Evolutionary conservation across 2,797 vertebrate genomes (phyloP).

Genomic region (Columba guinea): DNA sequence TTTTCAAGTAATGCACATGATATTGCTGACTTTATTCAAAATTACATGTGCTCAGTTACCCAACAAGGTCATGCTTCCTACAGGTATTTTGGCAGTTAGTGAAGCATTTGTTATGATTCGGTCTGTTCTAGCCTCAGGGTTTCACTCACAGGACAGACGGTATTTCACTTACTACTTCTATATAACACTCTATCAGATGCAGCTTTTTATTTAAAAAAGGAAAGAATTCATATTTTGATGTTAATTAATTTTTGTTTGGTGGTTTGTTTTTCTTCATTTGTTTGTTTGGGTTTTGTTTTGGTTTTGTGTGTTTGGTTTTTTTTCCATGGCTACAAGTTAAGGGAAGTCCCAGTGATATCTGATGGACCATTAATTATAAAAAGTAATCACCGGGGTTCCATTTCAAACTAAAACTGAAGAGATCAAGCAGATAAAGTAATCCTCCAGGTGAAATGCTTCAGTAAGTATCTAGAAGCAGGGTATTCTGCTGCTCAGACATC

Average conservation of each 20-base stretch:
- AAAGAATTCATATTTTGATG: background rate
- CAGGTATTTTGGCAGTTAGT: background rate
- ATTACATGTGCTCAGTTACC: background rate
- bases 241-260: background rate
- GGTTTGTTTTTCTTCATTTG: no score
- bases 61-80: background rate
- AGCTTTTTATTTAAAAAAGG: background rate
- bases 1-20: background rate
- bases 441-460: conserved; percentile 1
- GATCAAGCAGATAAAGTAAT: background rate
- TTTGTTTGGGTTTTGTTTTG: background rate
- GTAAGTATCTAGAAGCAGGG: background rate
- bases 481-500: conserved; percentile 4
- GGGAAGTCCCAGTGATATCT: background rate
- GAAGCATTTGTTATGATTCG: background rate
- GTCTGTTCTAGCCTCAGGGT: background rate
- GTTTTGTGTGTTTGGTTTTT: background rate
- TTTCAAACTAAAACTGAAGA: conserved; percentile 1
- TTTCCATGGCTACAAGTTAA: background rate
- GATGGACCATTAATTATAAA: background rate
- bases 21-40: background rate
- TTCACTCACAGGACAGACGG: background rate
- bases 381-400: background rate
- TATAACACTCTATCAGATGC: background rate
- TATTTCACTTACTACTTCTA: background rate